Evolutionary conservation across 2,113 vertebrate genomes (phyloP).

Genomic region (Pagrus major): DNA sequence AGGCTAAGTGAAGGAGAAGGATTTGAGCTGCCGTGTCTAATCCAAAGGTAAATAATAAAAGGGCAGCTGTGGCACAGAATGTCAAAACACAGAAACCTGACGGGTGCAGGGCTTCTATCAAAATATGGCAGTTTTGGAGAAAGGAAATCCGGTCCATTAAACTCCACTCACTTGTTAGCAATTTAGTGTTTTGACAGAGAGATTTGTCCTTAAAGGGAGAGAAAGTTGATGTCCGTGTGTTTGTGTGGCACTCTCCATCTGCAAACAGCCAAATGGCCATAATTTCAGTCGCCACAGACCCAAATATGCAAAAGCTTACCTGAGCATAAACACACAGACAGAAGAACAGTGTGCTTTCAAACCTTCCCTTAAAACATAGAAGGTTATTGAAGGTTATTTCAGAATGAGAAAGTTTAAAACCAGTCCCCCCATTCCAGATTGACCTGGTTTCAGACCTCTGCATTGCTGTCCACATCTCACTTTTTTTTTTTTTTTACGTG

Average conservation of each 20-base stretch:
- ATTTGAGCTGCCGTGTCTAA: background rate
- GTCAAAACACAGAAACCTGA: background rate
- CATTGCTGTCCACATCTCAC: background rate
- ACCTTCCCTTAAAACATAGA: background rate
- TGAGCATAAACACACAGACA: constrained; percentile 18
- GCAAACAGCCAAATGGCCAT: constrained; percentile 27
- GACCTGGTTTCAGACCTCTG: background rate
- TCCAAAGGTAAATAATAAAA: constrained; percentile 25
- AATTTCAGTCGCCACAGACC: constrained; percentile 32
- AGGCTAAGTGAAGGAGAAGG: constrained; percentile 5
- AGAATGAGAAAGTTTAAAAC: background rate
- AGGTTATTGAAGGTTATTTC: background rate
- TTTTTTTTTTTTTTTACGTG: background rate
- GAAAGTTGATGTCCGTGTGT: background rate
- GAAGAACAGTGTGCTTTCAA: constrained; percentile 8
- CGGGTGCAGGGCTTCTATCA: background rate
- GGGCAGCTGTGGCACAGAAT: background rate
- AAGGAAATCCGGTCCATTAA: background rate
- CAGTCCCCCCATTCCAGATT: no score
- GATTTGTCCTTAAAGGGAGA: background rate
- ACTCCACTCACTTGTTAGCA: no score
- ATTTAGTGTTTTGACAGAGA: background rate
- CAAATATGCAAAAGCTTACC: constrained; percentile 45
- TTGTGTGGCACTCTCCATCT: background rate
- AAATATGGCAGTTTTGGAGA: background rate